Base-by-base conservation (phyloP, 2,797 vertebrate species). In the Acipenser transmontanus region DNA sequence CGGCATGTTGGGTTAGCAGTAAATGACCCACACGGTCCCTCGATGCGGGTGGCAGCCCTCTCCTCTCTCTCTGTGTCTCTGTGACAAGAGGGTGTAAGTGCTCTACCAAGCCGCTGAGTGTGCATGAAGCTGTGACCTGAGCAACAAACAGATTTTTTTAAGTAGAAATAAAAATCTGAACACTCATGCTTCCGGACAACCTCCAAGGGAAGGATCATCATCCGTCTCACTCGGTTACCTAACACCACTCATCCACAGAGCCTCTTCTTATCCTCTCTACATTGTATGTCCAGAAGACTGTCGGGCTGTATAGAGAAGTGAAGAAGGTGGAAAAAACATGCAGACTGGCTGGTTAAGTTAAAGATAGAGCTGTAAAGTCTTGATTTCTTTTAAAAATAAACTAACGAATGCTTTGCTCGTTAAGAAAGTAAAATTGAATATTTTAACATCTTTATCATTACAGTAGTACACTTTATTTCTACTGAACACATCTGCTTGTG, bases 1-100 rank as follows among this genome's bases (percentile, higher is more conserved):
- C 87, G 89, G 91, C 91, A 90, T 88, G 86, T 80, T 88, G 89
- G 90, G 90, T 88, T 83, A 88, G 87, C 87, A 81, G 91, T 87
- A 89, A 72, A 75, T 79, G 75, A 63, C 65, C 70, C 80, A 72
- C 72, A 72, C 52, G 34, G 70, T 62, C 75, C 73, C 81, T 70
- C 63, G 70, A 66, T 89, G 86, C 89, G 88, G 89, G 92, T 87
- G 89, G 91, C 88, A 85, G 87, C 90, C 88, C 88, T 91, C 89
- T 91, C 81, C 82, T 69, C 75, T 76, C 66, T 72, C 74, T 90
- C 85, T 88, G 86, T 86, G 88, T 86, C 84, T 89, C 80, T 86
- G 82, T 80, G 89, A 88, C 81, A 80, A 83, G 87, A 89, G 88
- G 89, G 90, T 78, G 88, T 87, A 87, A 87, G 87, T 79, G 83